Evolutionary conservation across 2,113 vertebrate genomes (phyloP).

Genomic region (Garra rufa): DNA sequence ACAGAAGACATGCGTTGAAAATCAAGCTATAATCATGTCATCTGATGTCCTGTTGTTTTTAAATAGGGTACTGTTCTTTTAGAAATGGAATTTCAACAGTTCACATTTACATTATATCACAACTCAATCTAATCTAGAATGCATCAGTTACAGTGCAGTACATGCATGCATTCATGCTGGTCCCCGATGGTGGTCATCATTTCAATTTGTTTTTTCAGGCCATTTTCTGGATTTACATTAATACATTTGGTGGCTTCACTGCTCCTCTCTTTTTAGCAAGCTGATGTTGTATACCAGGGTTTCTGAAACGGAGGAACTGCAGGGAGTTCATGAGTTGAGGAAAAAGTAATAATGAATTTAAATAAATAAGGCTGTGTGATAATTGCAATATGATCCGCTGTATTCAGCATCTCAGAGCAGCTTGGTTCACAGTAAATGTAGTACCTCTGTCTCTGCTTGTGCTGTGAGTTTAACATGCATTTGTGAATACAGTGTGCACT

Average conservation of each 20-base stretch:
- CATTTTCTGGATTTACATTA: too few species aligned
- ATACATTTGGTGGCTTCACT: too few species aligned
- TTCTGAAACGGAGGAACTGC: background rate
- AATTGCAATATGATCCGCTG: too few species aligned
- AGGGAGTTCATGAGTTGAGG: too few species aligned
- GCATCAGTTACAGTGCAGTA: background rate
- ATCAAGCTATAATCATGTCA: background rate
- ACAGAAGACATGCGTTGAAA: background rate
- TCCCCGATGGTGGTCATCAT: too few species aligned
- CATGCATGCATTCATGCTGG: background rate
- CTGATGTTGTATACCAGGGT: background rate
- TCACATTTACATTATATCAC: background rate
- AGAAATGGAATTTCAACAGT: background rate
- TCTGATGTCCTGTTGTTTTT: background rate
- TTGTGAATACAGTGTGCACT: too few species aligned
- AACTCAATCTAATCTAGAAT: background rate
- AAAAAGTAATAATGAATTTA: background rate
- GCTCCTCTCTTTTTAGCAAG: too few species aligned
- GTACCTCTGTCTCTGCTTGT: too few species aligned
- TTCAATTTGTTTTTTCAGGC: too few species aligned
- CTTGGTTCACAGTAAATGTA: too few species aligned
- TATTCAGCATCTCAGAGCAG: background rate
- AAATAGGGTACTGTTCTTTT: background rate
- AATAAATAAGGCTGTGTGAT: too few species aligned
- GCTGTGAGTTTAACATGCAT: too few species aligned